A percentile compares a stretch with the other conserved stretches of the same genome.
phyloP scores from a whole-genome alignment of 2,888 invertebrate species.

The Penaeus monodon region DNA sequence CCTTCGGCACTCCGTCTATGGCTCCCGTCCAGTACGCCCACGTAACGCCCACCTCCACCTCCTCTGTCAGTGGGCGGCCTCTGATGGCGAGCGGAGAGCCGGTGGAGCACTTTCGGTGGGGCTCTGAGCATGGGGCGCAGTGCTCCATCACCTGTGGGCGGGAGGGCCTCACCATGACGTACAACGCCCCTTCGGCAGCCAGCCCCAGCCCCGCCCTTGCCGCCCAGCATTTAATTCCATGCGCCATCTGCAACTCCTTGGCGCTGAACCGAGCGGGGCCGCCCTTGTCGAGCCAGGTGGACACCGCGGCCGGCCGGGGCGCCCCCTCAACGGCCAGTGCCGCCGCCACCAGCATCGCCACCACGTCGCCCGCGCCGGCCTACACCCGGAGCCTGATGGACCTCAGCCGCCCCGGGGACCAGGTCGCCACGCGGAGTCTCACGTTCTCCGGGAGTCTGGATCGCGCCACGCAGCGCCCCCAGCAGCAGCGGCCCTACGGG shows the following conservation, averaged over 20 bases:
- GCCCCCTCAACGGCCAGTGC: not conserved
- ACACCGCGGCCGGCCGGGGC: not conserved
- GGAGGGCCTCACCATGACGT: conserved; percentile 53
- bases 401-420: conserved; percentile 28
- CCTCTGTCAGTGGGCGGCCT: conserved; percentile 22
- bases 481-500: conserved; percentile 69
- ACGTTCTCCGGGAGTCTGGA: conserved; percentile 55
- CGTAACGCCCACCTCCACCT: conserved; percentile 33
- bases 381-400: conserved; percentile 21
- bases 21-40: conserved; percentile 46
- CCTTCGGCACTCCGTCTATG: conserved; percentile 47
- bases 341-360: not conserved
- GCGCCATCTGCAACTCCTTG: conserved; percentile 7
- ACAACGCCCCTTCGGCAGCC: conserved; percentile 20
- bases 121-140: conserved; percentile 40
- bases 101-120: conserved; percentile 32
- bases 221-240: not conserved
- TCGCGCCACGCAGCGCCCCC: conserved; percentile 32
- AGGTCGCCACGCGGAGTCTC: conserved; percentile 37
- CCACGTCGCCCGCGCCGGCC: not conserved
- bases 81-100: conserved; percentile 40
- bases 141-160: conserved; percentile 57
- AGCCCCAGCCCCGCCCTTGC: not conserved
- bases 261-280: conserved; percentile 2
- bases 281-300: too few species aligned